Evolutionary conservation across 2,797 vertebrate species (phyloP), one percentile per base, ranked within the genome.

Genomic region (Phataginus tetradactyla): DNA sequence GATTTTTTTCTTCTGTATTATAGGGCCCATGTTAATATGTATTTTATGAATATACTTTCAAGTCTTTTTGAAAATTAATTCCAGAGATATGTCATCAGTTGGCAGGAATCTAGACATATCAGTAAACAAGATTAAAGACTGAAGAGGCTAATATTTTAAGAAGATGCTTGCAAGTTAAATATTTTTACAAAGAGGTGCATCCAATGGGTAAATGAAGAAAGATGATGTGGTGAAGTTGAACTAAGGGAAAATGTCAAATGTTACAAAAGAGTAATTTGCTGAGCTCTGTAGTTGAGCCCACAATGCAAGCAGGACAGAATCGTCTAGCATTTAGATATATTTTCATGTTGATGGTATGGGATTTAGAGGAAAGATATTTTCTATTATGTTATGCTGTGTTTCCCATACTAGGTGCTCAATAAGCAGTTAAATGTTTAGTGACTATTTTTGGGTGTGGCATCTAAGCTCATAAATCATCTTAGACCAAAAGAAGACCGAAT

Each of bases 111-210:
- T 39, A 74, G 2, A 25, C 91, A 90, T 69, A 77, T 92, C 15
- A 51, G 20, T 81, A 72, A 92, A 96, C 90, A 37, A 66, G n/a
- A 88, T 84, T 85, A 77, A 84, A 68, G 10, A 94, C 9, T 91
- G 18, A 90, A 37, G 45, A 86, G 25, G 78, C 1, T 86, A 78
- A 83, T 95, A 89, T 79, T 90, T 90, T 55, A 71, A 95, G 90
- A 61, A 84, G 29, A 68, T 1, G 32, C 14, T 84, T 90, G 14
- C 71, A 27, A 75, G 57, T 32, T 69, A 71, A 84, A 55, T 83
- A 59, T 34, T 84, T 97, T 86, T 83, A 6, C 3, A 63, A 80
- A 81, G 34, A 89, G 11, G 13, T 91, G 34, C 1, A 27, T 69
- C 42, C 3, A 64, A 4, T 93, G 10, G 45, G 29, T 95, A 74